phyloP scores from a whole-genome alignment of 2,888 invertebrate species.

The Danaus chrysippus region DNA sequence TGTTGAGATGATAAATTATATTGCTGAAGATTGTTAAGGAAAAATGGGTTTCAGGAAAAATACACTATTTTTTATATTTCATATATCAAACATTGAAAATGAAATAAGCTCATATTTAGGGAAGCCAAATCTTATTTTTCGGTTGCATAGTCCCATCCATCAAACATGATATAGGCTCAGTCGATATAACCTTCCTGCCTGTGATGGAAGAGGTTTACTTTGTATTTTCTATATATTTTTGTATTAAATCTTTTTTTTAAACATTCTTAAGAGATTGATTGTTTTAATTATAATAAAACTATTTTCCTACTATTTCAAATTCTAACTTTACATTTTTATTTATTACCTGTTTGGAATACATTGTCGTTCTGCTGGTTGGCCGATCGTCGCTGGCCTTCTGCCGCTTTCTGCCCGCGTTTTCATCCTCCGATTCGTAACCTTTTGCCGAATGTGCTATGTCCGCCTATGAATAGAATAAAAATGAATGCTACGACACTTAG shows the following conservation, averaged over 20 bases:
- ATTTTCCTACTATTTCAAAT: background rate
- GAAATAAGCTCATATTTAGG: too few species aligned
- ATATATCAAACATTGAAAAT: too few species aligned
- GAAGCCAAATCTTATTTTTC: slow-evolving; percentile 2
- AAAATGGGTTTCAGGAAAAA: background rate
- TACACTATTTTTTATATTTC: too few species aligned
- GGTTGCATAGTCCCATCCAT: slow-evolving; percentile 17
- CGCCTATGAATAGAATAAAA: slow-evolving; percentile 65
- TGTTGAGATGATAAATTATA: slow-evolving; percentile 48
- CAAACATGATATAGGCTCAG: slow-evolving; percentile 10
- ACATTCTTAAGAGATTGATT: too few species aligned
- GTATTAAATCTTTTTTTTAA: too few species aligned
- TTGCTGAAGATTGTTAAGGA: slow-evolving; percentile 3
- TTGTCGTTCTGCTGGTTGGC: slow-evolving; percentile 76
- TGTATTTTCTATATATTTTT: too few species aligned
- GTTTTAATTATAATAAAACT: background rate
- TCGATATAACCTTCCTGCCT: too few species aligned
- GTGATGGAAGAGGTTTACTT: too few species aligned
- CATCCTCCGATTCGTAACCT: slow-evolving; percentile 90
- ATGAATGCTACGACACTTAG: too few species aligned
- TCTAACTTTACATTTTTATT: background rate
- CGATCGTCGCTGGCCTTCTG: slow-evolving; percentile 78
- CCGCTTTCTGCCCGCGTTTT: slow-evolving; percentile 85
- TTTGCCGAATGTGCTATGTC: slow-evolving; percentile 85
- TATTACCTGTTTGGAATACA: slow-evolving; percentile 87